Evolutionary conservation across 2,888 invertebrate genomes (phyloP).

Genomic region (Amphipyra tragopoginis): DNA sequence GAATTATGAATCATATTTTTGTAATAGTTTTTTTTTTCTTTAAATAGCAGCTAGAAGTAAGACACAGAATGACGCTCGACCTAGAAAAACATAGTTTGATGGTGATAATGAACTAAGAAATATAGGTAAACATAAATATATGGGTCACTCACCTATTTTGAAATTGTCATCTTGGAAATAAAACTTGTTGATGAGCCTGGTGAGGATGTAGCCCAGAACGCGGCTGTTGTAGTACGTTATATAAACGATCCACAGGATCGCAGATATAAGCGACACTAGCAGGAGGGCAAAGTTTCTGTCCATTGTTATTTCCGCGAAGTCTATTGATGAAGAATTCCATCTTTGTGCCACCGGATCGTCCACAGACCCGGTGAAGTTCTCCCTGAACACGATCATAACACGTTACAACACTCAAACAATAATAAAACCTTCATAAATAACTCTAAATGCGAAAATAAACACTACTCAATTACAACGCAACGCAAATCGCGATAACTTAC

Average conservation of each 20-base stretch:
- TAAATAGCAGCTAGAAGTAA: not conserved
- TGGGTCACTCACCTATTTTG: constrained; percentile 93
- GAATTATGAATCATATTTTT: not conserved
- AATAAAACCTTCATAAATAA: constrained; percentile 63
- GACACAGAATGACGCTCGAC: constrained; percentile 1
- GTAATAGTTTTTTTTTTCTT: not conserved
- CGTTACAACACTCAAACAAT: constrained; percentile 49
- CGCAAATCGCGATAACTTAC: constrained; percentile 74
- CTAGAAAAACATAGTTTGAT: constrained; percentile 27
- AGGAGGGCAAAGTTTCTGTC: constrained; percentile 94
- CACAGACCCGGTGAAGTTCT: constrained; percentile 73
- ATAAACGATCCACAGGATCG: constrained; percentile 97
- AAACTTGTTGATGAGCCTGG: constrained; percentile 96
- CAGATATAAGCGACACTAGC: constrained; percentile 94
- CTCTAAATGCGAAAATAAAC: constrained; percentile 66
- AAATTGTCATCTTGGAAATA: constrained; percentile 96
- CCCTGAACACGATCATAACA: constrained; percentile 72
- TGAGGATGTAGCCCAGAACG: constrained; percentile 96
- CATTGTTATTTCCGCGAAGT: constrained; percentile 92
- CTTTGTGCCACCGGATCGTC: constrained; percentile 80
- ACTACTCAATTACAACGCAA: constrained; percentile 64
- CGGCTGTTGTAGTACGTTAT: constrained; percentile 98
- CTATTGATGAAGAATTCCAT: constrained; percentile 91
- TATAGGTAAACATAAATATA: constrained; percentile 35
- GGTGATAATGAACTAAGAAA: constrained; percentile 48